Base-by-base conservation (phyloP, 1,140 invertebrate genomes). In the Halictus rubicundus region DNA sequence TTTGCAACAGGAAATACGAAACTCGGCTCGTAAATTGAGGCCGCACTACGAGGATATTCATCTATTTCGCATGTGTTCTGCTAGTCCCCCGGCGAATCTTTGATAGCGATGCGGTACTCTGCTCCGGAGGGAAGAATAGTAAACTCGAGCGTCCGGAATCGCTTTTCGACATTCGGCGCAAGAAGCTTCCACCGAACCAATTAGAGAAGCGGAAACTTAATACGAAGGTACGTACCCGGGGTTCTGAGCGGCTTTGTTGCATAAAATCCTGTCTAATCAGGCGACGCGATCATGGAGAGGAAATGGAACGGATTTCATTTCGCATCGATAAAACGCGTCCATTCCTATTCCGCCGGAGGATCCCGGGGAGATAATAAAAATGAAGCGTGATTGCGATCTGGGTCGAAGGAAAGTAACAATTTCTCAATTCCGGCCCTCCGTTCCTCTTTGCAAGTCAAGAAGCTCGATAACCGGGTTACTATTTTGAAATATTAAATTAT, bases 161-260 rank as follows among this genome's bases (percentile, higher is more conserved):
- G 65, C 39, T 60, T 76, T 76, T 76, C 74, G 39, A 68, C 65
- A 32, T 42, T 69, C 27, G 8, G 32, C 32, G 32, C 54, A 21
- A 12, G 25, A 61, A 75, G 52, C 42, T 75, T 70, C 46, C 59
- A 57, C 16, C 16, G 39, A 70, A 80, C 32, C 70, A 80, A 83
- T 84, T 83, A 84, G 59, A 70, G 82, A 65, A 54, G 37, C 59
- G 54, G 74, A 68, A 37, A 68, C 10, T 66, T 42, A 81, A 72
- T 72, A 63, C 68, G 75, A 52, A 10, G 8, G 37, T 23, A 4
- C 21, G n/a, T n/a, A n/a, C 23, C 46, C 27, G 49, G 60, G n/a
- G 0, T 60, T 75, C 39, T n/a, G 68, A 0, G 5, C 23, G 57
- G 42, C 27, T 68, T 68, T 76, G 54, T 80, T 76, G 63, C 57